A percentile compares a stretch with the other conserved stretches of the same genome.
phyloP scores from a whole-genome alignment of 2,113 vertebrate species.

The Typhlomys cinereus region DNA sequence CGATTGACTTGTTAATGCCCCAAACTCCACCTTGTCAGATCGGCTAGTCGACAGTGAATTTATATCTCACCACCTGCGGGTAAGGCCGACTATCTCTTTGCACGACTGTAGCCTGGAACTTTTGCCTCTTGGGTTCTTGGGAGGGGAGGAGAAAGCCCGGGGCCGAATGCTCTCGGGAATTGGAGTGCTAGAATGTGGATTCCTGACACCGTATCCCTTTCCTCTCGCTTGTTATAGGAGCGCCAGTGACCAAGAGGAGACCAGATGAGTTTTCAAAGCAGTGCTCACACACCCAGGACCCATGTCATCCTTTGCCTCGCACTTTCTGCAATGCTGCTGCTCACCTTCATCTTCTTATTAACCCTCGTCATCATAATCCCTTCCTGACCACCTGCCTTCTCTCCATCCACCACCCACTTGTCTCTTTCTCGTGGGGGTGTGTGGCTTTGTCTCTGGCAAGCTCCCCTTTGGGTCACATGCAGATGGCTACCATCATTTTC shows the following conservation, averaged over 20 bases:
- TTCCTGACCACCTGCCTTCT: constrained; percentile 16
- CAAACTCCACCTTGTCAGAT: constrained; percentile 13
- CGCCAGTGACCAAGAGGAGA: constrained; percentile 73
- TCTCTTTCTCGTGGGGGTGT: constrained; percentile 9
- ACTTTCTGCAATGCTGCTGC: constrained; percentile 72
- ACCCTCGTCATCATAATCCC: constrained; percentile 53
- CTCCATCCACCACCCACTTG: constrained; percentile 32
- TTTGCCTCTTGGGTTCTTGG: background rate
- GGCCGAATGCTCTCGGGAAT: background rate
- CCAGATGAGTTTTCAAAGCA: constrained; percentile 79
- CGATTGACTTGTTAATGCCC: constrained; percentile 4
- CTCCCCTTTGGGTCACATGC: background rate
- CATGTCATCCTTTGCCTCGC: constrained; percentile 68
- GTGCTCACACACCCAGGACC: constrained; percentile 71
- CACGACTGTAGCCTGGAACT: background rate
- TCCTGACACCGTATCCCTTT: constrained; percentile 74
- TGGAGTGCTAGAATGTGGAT: background rate
- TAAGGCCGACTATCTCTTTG: background rate
- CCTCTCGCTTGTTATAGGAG: constrained; percentile 79
- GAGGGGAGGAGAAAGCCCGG: constrained; percentile 8
- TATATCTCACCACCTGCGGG: background rate
- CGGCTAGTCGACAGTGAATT: background rate
- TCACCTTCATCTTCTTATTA: constrained; percentile 58
- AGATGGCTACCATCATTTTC: constrained; percentile 1
- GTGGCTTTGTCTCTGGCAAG: constrained; percentile 23